These are phyloP conservation scores for Himalopsyche japonica DNA, from an alignment of 2,888 invertebrate genomes.

Conservation along the genomic window DNA sequence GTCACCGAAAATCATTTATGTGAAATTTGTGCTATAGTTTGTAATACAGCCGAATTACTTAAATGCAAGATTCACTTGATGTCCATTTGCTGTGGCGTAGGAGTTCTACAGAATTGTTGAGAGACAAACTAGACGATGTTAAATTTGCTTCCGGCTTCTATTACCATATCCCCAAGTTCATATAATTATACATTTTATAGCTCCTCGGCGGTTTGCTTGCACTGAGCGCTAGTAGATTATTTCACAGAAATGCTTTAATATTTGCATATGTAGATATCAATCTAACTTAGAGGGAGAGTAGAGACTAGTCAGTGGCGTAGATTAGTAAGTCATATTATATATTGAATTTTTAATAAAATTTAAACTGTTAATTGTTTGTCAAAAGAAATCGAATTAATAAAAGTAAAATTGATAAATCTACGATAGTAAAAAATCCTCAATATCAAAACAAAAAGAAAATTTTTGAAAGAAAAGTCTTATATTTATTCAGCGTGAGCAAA, in stretches of 20 bases:
- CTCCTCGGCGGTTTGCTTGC: background rate
- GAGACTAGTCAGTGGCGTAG: background rate
- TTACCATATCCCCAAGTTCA: background rate
- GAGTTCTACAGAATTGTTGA: background rate
- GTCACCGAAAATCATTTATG: too few species aligned
- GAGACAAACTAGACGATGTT: background rate
- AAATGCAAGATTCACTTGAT: background rate
- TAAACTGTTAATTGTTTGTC: too few species aligned
- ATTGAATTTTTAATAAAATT: background rate
- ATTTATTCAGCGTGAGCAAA: too few species aligned
- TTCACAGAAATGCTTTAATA: slow-evolving; percentile 19
- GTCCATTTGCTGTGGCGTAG: background rate
- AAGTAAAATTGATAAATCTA: too few species aligned
- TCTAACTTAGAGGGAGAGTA: background rate
- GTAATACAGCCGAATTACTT: background rate
- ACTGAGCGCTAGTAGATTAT: slow-evolving; percentile 11
- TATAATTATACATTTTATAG: background rate
- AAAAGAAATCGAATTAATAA: too few species aligned
- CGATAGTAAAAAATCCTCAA: too few species aligned
- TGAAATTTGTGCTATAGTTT: too few species aligned
- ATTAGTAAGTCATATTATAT: too few species aligned
- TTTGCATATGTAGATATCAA: slow-evolving; percentile 35
- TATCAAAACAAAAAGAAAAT: too few species aligned
- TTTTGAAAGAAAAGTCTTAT: too few species aligned
- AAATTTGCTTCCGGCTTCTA: background rate